Evolutionary conservation across 2,888 invertebrate species (phyloP).

Genomic region (Cosmia pyralina): DNA sequence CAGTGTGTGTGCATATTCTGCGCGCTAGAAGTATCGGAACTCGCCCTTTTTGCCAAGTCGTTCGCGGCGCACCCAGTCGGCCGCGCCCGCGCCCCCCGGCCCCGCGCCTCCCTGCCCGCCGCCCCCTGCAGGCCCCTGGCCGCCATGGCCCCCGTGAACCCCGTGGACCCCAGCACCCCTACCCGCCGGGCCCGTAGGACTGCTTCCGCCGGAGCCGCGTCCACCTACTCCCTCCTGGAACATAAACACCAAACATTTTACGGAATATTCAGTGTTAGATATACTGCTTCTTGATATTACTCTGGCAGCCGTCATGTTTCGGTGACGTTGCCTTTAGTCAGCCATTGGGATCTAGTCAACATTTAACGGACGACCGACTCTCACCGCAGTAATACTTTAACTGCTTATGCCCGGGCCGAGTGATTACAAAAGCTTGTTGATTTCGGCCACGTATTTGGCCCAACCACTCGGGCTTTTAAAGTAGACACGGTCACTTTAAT

Average conservation of each 20-base stretch:
- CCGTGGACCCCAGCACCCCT: constrained; percentile 83
- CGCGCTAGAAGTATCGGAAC: constrained; percentile 96
- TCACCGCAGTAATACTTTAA: not conserved
- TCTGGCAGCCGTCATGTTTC: not conserved
- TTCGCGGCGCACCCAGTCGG: constrained; percentile 96
- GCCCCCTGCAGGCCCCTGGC: constrained; percentile 85
- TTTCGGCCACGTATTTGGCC: no score
- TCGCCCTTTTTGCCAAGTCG: constrained; percentile 98
- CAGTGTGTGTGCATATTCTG: constrained; percentile 2
- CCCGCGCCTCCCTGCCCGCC: constrained; percentile 81
- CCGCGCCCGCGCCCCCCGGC: constrained; percentile 80
- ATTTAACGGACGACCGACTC: not conserved
- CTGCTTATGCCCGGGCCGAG: no score
- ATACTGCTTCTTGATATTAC: not conserved
- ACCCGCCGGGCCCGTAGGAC: constrained; percentile 76
- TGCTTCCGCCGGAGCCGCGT: constrained; percentile 75
- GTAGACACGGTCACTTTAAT: no score
- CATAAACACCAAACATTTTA: constrained; percentile 15
- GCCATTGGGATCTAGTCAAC: not conserved
- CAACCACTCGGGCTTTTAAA: no score
- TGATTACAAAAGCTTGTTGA: no score
- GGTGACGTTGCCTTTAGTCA: not conserved
- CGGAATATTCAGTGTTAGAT: not conserved
- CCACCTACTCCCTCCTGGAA: constrained; percentile 81
- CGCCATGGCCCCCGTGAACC: constrained; percentile 86